phyloP scores from a whole-genome alignment of 1,140 invertebrate species.

The Cydia strobilella region DNA sequence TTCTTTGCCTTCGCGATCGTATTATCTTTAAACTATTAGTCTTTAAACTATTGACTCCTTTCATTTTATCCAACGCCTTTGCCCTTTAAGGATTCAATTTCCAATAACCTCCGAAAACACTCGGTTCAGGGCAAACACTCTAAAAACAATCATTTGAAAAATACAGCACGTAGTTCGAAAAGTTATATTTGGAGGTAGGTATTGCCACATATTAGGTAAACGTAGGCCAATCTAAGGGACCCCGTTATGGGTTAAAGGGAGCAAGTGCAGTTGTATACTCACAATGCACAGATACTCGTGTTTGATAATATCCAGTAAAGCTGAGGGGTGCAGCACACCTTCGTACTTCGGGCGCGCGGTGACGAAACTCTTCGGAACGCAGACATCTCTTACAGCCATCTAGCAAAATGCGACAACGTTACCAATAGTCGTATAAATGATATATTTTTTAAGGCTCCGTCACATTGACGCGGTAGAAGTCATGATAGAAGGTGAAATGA shows the following conservation, averaged over 20 bases:
- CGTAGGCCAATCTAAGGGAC: no score
- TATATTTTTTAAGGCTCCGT: no score
- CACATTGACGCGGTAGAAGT: no score
- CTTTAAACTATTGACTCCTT: not conserved
- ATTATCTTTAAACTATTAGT: not conserved
- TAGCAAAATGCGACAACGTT: constrained; percentile 39
- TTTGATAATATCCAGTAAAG: constrained; percentile 59
- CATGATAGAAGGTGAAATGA: no score
- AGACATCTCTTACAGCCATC: constrained; percentile 51
- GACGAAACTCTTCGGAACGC: constrained; percentile 61
- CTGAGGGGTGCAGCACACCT: constrained; percentile 53
- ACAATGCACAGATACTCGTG: constrained; percentile 69
- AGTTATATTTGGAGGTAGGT: no score
- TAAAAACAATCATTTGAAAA: not conserved
- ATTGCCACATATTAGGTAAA: no score
- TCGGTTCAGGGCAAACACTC: not conserved
- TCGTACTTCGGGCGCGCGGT: constrained; percentile 59
- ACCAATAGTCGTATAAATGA: no score
- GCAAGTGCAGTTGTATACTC: no score
- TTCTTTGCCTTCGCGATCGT: not conserved
- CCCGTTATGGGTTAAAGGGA: no score
- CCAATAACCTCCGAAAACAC: constrained; percentile 7
- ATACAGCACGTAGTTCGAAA: constrained; percentile 5
- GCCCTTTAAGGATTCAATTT: not conserved
- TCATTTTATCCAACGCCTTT: not conserved